These are phyloP conservation scores for Macquaria ambigua DNA, from an alignment of 2,113 vertebrate species.

Conservation along the genomic window DNA sequence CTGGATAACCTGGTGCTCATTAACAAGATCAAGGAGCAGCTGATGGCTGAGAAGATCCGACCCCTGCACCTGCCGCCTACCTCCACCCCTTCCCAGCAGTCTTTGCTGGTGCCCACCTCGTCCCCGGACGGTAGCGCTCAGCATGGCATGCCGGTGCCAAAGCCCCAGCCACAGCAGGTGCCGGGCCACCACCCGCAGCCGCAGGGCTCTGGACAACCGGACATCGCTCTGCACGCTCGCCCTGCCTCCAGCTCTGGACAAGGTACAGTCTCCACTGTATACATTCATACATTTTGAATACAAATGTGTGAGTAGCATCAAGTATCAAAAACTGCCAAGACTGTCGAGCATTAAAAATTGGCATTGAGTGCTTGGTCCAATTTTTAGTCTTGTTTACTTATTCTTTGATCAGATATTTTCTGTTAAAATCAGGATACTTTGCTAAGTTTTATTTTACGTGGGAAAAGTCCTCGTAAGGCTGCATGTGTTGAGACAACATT, in stretches of 20 bases:
- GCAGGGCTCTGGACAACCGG: slow-evolving; percentile 92
- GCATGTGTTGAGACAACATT: background rate
- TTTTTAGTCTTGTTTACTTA: background rate
- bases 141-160: slow-evolving; percentile 91
- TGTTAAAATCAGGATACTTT: background rate
- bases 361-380: background rate
- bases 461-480: background rate
- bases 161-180: slow-evolving; percentile 94
- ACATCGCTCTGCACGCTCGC: slow-evolving; percentile 93
- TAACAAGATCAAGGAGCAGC: slow-evolving; percentile 99
- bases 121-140: slow-evolving; percentile 88
- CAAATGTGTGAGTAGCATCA: background rate
- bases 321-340: background rate
- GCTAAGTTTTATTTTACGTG: background rate
- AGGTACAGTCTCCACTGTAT: slow-evolving; percentile 80
- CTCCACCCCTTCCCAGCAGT: slow-evolving; percentile 93
- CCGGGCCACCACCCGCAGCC: slow-evolving; percentile 86
- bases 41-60: slow-evolving; percentile 99
- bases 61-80: slow-evolving; percentile 94
- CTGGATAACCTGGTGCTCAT: slow-evolving; percentile 99
- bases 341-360: background rate
- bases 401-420: background rate
- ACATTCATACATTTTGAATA: too few species aligned
- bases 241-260: slow-evolving; percentile 92
- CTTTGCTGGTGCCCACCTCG: slow-evolving; percentile 89